Evolutionary conservation across 2,888 invertebrate species (phyloP), one percentile per base, ranked within the genome.

Genomic region (Trichopoda pennipes): DNA sequence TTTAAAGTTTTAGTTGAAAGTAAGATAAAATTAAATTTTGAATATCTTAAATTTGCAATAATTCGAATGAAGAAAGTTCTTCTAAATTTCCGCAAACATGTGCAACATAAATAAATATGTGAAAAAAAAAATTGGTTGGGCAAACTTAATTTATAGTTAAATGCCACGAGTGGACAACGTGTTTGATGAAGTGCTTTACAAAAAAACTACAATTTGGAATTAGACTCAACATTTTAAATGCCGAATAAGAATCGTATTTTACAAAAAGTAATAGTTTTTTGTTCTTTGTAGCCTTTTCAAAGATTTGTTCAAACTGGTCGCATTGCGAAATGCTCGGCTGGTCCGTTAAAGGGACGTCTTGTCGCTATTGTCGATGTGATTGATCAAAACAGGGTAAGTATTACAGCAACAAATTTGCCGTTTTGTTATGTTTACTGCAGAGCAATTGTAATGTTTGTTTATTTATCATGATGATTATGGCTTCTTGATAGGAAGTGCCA

Each of bases 261-360:
- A 58, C 56, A 32, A 68, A 49, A 47, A 72, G 35, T 44, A 55
- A 6, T 82, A 21, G 32, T 12, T 47, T 63, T 28, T 32, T 32
- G 73, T 66, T 42, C 81, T 58, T 72, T 88, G 87, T 88, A 95
- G 97, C 95, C 96, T 90, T 97, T 97, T 93, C 93, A 95, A 90
- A 94, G 97, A 92, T 98, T 96, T 92, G 99, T 99, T 86, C 97
- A 99, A 92, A 95, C 98, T 85, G 99, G 99, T 92, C 97, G 99
- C 87, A 96, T 99, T 87, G 99, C 98, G 92, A 96, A 96, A 91
- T 95, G 99, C 87, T 95, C 97, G 81, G 95, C 97, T 89, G 99
- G 99, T 70, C 93, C 94, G 79, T 92, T 97, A 89, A 95, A 95
- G 91, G 99, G 99, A 86, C 98, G 98, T 92, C 93, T 99, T 81